phyloP scores from a whole-genome alignment of 2,113 vertebrate species.

The Paradisaea rubra region DNA sequence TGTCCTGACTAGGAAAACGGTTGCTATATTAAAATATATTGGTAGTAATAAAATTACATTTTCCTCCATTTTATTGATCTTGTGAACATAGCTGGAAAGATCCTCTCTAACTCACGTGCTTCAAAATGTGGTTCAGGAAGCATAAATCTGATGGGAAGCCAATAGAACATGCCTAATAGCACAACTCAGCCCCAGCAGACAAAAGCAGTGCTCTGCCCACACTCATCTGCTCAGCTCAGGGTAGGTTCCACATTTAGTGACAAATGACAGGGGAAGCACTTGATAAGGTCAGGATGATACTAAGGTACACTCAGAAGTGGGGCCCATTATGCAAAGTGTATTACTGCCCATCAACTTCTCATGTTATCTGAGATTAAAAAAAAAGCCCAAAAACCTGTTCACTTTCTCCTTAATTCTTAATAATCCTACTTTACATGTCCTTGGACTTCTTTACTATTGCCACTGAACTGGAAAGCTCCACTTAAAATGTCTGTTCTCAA shows the following conservation, averaged over 20 bases:
- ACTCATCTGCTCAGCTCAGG: neutral
- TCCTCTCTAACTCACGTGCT: neutral
- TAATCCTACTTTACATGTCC: neutral
- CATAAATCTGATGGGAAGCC: neutral
- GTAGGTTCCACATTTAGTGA: neutral
- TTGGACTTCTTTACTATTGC: neutral
- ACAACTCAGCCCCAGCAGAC: neutral
- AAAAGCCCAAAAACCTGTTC: fast-evolving
- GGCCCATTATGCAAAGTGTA: neutral
- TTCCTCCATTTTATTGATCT: neutral
- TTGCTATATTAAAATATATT: neutral
- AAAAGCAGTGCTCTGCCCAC: neutral
- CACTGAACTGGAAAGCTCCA: neutral
- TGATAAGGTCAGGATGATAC: neutral
- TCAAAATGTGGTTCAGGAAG: neutral
- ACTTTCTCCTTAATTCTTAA: neutral
- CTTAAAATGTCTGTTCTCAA: neutral
- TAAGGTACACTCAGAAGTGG: neutral
- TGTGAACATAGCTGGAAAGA: neutral
- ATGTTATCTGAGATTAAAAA: neutral
- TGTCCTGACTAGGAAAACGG: neutral
- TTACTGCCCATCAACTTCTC: neutral
- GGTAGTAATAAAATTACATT: neutral
- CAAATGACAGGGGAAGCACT: neutral
- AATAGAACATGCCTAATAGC: neutral